Evolutionary conservation across 2,113 vertebrate genomes (phyloP).

Genomic region (Oreocharis arfaki): DNA sequence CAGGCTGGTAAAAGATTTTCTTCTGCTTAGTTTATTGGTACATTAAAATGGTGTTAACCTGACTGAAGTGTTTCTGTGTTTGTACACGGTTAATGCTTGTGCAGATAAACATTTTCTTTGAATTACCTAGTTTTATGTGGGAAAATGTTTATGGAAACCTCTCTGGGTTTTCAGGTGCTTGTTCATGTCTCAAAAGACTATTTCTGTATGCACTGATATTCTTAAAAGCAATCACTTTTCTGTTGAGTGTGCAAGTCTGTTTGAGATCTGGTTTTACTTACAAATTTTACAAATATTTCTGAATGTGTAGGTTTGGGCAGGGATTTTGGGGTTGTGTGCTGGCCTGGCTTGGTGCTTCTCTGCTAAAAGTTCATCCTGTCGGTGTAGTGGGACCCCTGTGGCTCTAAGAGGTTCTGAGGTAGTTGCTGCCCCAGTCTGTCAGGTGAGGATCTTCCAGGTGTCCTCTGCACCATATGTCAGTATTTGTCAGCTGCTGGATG

Average conservation of each 20-base stretch:
- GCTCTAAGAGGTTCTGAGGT: not conserved
- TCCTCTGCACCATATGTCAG: accelerated
- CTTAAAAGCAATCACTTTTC: not conserved
- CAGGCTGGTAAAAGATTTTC: not conserved
- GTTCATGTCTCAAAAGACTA: not conserved
- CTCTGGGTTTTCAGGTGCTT: not conserved
- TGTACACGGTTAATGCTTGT: not conserved
- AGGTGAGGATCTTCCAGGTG: not conserved
- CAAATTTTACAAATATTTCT: not conserved
- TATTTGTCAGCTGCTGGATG: not conserved
- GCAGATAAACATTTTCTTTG: not conserved
- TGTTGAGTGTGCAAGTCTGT: not conserved
- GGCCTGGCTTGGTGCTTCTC: not conserved
- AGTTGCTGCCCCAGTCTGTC: not conserved
- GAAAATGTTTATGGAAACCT: not conserved
- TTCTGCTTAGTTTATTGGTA: not conserved
- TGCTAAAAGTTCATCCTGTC: not conserved
- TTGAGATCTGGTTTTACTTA: not conserved
- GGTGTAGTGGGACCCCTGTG: not conserved
- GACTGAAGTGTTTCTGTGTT: not conserved
- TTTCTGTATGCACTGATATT: not conserved
- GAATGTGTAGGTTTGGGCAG: not conserved
- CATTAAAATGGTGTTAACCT: not conserved
- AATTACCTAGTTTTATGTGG: not conserved
- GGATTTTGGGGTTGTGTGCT: not conserved